These are phyloP conservation scores for Gisinianus flammeolus DNA, from an alignment of 2,888 invertebrate genomes.

Conservation along the genomic window DNA sequence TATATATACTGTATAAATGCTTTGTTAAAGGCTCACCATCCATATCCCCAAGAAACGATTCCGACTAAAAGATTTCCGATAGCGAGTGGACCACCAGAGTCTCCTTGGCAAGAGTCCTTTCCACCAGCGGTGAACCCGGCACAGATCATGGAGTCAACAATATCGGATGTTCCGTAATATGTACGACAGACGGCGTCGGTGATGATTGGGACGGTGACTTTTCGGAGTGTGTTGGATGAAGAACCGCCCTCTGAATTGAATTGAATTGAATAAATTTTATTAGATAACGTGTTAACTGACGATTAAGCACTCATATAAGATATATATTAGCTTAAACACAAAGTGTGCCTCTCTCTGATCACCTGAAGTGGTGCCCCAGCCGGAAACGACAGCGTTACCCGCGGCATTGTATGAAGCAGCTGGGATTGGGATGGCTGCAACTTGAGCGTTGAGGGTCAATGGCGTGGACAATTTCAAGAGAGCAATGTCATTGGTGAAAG, in stretches of 20 bases:
- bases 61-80: not conserved
- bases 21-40: too few relatives aligned
- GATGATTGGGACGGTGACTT: slow-evolving; percentile 56
- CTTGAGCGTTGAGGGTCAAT: slow-evolving; percentile 46
- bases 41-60: slow-evolving; percentile 30
- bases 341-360: too few relatives aligned
- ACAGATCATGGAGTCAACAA: slow-evolving; percentile 45
- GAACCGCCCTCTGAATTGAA: slow-evolving; percentile 45
- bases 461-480: slow-evolving; percentile 49
- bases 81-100: slow-evolving; percentile 43
- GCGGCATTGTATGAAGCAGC: not conserved
- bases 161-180: slow-evolving; percentile 44
- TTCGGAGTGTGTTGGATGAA: slow-evolving; percentile 46
- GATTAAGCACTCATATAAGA: too few relatives aligned
- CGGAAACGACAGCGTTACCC: slow-evolving; percentile 36
- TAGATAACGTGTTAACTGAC: too few relatives aligned
- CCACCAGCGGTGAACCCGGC: slow-evolving; percentile 39
- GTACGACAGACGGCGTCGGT: slow-evolving; percentile 47
- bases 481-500: slow-evolving; percentile 58
- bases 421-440: slow-evolving; percentile 51
- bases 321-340: too few relatives aligned
- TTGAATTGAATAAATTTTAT: too few relatives aligned
- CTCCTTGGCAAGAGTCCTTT: slow-evolving; percentile 40
- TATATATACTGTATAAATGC: too few relatives aligned
- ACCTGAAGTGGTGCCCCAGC: slow-evolving; percentile 57